phyloP scores from a whole-genome alignment of 2,113 vertebrate genomes.

The Menidia beryllina region DNA sequence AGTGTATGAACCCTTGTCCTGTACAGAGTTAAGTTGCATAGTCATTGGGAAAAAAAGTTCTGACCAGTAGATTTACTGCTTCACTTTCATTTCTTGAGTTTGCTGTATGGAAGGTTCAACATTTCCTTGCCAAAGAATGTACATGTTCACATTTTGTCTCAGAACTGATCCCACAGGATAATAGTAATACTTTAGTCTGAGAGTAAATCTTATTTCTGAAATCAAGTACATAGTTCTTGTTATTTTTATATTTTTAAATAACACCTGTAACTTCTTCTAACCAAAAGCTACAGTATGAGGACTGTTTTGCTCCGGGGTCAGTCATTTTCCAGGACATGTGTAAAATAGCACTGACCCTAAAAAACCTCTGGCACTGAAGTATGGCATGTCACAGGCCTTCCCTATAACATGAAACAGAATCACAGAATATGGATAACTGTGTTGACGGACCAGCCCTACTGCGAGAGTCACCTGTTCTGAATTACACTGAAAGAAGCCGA shows the following conservation, averaged over 20 bases:
- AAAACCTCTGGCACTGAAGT: conserved; percentile 70
- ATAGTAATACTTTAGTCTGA: too few relatives aligned
- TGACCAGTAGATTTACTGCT: conserved; percentile 65
- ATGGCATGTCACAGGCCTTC: conserved; percentile 77
- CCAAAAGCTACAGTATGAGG: conserved; percentile 26
- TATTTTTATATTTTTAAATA: conserved; percentile 24
- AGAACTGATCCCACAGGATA: too few relatives aligned
- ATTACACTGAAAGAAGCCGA: neutral
- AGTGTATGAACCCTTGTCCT: conserved; percentile 76
- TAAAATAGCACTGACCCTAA: conserved; percentile 77
- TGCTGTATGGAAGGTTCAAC: conserved; percentile 39
- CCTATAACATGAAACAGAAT: conserved; percentile 57
- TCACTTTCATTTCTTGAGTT: conserved; percentile 64
- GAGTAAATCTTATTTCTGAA: conserved; percentile 12
- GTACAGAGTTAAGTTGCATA: conserved; percentile 57
- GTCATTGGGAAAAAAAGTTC: conserved; percentile 43
- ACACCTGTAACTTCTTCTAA: neutral
- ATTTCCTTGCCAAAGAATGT: neutral
- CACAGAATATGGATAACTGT: conserved; percentile 37
- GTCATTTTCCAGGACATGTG: conserved; percentile 75
- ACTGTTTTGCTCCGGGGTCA: conserved; percentile 61
- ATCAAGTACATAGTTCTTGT: conserved; percentile 17
- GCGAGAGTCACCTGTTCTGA: neutral
- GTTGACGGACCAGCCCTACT: conserved; percentile 9
- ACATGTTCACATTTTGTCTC: neutral